A percentile compares a stretch with the other conserved stretches of the same genome.
phyloP scores from a whole-genome alignment of 2,113 vertebrate species.

The Oncorhynchus keta region DNA sequence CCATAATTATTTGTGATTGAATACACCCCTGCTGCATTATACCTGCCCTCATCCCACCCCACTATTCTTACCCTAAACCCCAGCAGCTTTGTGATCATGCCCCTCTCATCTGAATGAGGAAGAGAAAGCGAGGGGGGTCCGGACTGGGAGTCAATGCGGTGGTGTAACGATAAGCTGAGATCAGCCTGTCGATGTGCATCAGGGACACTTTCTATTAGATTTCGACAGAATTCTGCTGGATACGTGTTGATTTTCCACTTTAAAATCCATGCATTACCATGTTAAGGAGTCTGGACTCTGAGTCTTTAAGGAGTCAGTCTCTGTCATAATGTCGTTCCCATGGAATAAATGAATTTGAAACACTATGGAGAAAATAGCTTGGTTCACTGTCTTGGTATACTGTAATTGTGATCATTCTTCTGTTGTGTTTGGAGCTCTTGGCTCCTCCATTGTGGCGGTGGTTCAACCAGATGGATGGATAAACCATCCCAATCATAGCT shows the following conservation, averaged over 20 bases:
- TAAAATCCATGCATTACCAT: neutral
- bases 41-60: constrained; percentile 5
- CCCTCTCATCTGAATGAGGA: constrained; percentile 8
- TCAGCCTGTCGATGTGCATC: neutral
- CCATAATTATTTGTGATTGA: constrained; percentile 36
- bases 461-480: neutral
- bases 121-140: neutral
- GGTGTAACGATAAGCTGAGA: neutral
- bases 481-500: neutral
- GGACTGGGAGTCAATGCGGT: neutral
- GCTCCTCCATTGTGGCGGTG: neutral
- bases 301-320: neutral
- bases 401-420: neutral
- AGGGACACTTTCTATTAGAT: neutral
- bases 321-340: neutral
- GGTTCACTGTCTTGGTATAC: no score
- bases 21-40: neutral
- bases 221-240: no score
- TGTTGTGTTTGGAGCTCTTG: neutral
- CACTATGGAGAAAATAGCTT: neutral
- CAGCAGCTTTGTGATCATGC: neutral
- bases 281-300: neutral
- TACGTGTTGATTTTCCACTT: neutral
- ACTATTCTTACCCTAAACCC: constrained; percentile 7
- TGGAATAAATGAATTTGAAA: neutral